A percentile compares a stretch with the other conserved stretches of the same genome.
Conservation (phyloP, 2,797 vertebrate genomes). For the Neomorphus geoffroyi region DNA sequence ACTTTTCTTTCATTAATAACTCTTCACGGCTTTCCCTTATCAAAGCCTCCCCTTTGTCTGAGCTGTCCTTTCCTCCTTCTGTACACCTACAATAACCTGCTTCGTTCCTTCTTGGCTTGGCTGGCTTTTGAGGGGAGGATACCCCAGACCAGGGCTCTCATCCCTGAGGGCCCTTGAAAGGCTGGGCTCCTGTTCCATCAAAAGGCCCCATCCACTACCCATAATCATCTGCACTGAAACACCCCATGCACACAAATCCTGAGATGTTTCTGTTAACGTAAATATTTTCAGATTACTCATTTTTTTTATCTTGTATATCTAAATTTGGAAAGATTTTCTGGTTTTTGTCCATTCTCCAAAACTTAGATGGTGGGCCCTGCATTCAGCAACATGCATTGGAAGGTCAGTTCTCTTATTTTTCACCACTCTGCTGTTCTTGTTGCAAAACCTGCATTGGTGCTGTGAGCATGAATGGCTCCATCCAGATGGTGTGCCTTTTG, state of each 20-base stretch:
- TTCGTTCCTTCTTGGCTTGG: background rate
- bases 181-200: background rate
- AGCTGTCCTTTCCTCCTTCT: background rate
- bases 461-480: background rate
- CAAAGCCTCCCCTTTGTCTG: background rate
- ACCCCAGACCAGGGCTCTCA: background rate
- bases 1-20: background rate
- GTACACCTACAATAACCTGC: background rate
- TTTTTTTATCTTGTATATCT: background rate
- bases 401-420: background rate
- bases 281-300: background rate
- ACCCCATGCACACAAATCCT: background rate
- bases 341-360: background rate
- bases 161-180: background rate
- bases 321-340: background rate
- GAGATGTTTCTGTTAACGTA: background rate
- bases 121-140: background rate
- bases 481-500: rapidly evolving
- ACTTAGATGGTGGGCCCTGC: background rate
- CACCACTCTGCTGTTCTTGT: background rate
- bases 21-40: background rate
- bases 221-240: background rate
- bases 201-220: background rate
- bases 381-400: background rate
- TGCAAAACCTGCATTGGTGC: rapidly evolving